Evolutionary conservation across 2,797 vertebrate genomes (phyloP), one percentile per base, ranked within the genome.

Genomic region (Triplophysa yarkandensis): DNA sequence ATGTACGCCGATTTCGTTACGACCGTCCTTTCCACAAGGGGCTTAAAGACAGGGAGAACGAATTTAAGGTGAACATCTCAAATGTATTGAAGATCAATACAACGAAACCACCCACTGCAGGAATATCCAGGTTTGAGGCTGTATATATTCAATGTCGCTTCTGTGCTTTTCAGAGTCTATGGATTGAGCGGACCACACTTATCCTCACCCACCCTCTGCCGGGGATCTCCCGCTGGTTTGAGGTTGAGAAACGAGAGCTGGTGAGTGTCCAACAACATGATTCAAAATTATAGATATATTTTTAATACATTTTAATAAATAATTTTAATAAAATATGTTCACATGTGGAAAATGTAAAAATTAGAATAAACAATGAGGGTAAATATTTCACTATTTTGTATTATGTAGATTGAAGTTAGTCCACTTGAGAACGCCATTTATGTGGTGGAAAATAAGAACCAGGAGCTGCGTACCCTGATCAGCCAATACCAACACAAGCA

Each of bases 391-490:
- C 8, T n/a, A 46, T 71, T 14, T 23, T 78, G 11, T 80, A 7
- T 80, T 68, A 86, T 77, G 27, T 78, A 99, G 97, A 90, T 99
- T 89, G 98, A 99, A 86, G 96, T 99, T 44, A 99, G 97, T 86
- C 97, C 98, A 36, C 87, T 99, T 87, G 97, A 99, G 90, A 99
- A 99, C 14, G 98, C 97, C 85, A 96, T 99, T 84, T 96, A 98
- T n/a, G 98, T 99, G 74, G 96, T 99, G 80, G 96, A 98, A 88
- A 99, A 99, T 80, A 99, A 99, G 86, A 99, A 98, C 84, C 96
- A 98, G 86, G 98, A 99, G 85, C 90, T 99, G 44, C 93, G 98
- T 54, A 96, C 95, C 3, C 91, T 99, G 82, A 99, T 98, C 88
- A 96, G 96, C 85, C 98, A 99, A 87, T 98, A 98, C 84, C 98